A percentile compares a stretch with the other conserved stretches of the same genome.
These are phyloP conservation scores for Yponomeuta sedellus DNA, from an alignment of 2,888 invertebrate genomes.

Conservation along the genomic window DNA sequence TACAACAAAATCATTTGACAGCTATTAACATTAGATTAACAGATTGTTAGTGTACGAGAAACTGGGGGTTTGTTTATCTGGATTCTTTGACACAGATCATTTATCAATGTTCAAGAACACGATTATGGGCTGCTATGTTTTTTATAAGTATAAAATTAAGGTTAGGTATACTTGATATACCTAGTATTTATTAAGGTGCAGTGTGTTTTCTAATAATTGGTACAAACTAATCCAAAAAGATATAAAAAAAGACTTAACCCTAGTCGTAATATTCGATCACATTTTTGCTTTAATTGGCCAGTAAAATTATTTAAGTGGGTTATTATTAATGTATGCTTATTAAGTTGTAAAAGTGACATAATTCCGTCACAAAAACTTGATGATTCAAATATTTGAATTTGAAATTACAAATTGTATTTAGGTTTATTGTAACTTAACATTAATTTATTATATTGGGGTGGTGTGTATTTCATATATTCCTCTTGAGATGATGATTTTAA, in stretches of 20 bases:
- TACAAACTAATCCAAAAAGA: slow-evolving; percentile 12
- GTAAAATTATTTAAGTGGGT: slow-evolving; percentile 13
- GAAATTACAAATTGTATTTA: background rate
- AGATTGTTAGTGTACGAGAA: too few relatives aligned
- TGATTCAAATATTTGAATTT: background rate
- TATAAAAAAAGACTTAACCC: slow-evolving; percentile 19
- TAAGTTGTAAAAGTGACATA: background rate
- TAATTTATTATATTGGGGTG: background rate
- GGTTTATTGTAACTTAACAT: background rate
- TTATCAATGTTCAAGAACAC: too few relatives aligned
- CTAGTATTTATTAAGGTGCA: background rate
- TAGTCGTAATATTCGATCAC: slow-evolving; percentile 15
- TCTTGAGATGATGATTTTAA: background rate
- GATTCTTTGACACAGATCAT: too few relatives aligned
- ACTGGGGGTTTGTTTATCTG: too few relatives aligned
- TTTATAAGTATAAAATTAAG: too few relatives aligned
- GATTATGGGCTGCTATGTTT: too few relatives aligned
- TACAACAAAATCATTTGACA: too few relatives aligned
- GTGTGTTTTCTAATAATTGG: background rate
- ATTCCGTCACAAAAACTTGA: slow-evolving; percentile 6
- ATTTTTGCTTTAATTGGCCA: slow-evolving; percentile 14
- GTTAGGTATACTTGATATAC: background rate
- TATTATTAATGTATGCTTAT: slow-evolving; percentile 12
- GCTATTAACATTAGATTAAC: too few relatives aligned
- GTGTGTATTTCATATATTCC: background rate